Base-by-base conservation (phyloP, 2,888 invertebrate genomes). In the Eurois occulta region DNA sequence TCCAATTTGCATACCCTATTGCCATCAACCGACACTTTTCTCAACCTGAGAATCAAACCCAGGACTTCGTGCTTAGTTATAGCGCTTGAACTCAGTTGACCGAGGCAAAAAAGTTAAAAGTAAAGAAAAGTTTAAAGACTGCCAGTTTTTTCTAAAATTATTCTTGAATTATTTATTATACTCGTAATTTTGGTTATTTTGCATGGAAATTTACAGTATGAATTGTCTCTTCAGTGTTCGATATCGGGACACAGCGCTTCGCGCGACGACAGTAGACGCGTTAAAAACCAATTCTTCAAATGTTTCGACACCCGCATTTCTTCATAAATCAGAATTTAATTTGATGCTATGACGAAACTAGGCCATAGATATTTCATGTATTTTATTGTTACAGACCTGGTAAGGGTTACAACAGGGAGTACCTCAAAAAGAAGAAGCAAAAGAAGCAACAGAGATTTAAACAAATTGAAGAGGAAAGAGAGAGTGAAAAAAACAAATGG, bases 401-500 rank as follows among this genome's bases (percentile, higher is more conserved):
- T 65, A 97, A 98, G 91, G 97, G 97, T 60, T 98, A 98, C 91
- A 99, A 99, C 93, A 98, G 99, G 93, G 99, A 99, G 95, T 99
- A 99, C 93, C 97, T 99, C 81, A 99, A 99, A 94, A 99, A 99
- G 96, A 99, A 99, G 94, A 99, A 99, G 92, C 98, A 99, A 92
- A 99, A 99, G 94, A 99, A 99, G 92, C 98, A 98, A 88, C 98
- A 99, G 91, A 97, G 99, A 85, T 98, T 99, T 92, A 99, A 99
- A 95, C 99, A 99, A 93, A 97, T 99, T 83, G 99, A 99, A 94
- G 99, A 99, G 91, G 99, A 99, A 93, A 97, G 99, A 75, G 99
- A 99, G 95, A 97, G 97, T 85, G 99, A 99, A 93, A 99, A 99
- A 95, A 99, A 99, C 92, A 99, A 99, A 96, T 99, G 99, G 99